phyloP scores from a whole-genome alignment of 92 coral and sea anemone species.

The Umimayanthus kanabou region DNA sequence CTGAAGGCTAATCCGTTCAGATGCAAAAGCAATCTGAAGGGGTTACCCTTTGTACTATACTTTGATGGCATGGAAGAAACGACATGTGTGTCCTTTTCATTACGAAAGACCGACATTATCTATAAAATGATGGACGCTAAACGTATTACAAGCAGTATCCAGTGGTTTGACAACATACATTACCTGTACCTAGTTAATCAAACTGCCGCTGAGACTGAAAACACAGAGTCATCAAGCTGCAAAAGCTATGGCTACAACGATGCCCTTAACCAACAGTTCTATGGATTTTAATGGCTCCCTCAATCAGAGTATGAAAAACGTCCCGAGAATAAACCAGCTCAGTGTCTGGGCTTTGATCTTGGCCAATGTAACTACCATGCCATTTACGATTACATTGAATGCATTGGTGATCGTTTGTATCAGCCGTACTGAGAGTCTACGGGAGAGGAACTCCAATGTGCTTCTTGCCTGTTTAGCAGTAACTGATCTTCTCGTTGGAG shows the following conservation, averaged over 20 bases:
- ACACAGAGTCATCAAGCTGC: background rate
- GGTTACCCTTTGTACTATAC: no score
- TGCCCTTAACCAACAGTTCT: background rate
- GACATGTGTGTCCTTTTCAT: no score
- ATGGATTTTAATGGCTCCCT: background rate
- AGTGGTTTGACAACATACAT: no score
- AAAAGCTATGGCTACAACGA: background rate
- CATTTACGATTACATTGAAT: background rate
- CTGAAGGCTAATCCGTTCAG: no score
- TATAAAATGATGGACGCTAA: no score
- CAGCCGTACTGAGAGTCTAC: background rate
- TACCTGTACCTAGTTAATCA: no score
- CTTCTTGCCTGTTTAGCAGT: background rate
- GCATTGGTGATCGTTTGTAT: background rate
- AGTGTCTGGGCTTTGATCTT: background rate
- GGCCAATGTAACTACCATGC: background rate
- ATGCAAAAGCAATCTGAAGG: no score
- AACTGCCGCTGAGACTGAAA: background rate
- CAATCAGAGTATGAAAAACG: background rate
- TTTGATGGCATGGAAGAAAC: no score
- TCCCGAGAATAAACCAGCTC: background rate
- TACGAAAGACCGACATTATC: no score
- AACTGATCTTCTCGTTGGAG: background rate
- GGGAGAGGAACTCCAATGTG: background rate
- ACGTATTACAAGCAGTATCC: no score